Percentiles rank a stretch among this genome's conserved stretches.
These are phyloP conservation scores for Adrianichthys oophorus DNA, from an alignment of 2,797 vertebrate genomes.

Conservation along the genomic window DNA sequence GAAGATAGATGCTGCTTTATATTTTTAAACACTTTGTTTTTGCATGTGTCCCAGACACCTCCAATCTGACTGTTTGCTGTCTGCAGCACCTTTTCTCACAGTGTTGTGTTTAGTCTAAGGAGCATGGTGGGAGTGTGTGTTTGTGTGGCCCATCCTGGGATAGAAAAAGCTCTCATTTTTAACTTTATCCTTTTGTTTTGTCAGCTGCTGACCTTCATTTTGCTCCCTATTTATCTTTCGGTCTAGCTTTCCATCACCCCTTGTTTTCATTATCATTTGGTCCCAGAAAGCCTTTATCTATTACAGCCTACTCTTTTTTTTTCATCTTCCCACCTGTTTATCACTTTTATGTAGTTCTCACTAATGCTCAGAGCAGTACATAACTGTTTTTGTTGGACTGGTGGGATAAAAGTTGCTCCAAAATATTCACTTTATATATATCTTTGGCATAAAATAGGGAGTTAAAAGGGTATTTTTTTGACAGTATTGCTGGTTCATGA, in stretches of 20 bases:
- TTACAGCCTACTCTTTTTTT: constrained; percentile 15
- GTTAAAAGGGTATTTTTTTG: background rate
- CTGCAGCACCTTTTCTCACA: constrained; percentile 46
- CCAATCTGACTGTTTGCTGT: constrained; percentile 42
- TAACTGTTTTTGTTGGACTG: constrained; percentile 19
- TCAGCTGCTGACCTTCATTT: constrained; percentile 65
- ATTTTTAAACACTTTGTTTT: constrained; percentile 63
- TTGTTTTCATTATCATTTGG: constrained; percentile 41
- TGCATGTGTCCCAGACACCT: constrained; percentile 47
- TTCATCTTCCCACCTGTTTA: constrained; percentile 3
- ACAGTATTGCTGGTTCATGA: background rate
- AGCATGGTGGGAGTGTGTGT: constrained; percentile 29
- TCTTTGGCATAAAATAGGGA: no score
- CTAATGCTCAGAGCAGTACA: constrained; percentile 2
- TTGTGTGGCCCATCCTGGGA: constrained; percentile 63
- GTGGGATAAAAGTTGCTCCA: background rate
- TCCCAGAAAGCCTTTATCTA: constrained; percentile 29
- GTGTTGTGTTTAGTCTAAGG: constrained; percentile 54
- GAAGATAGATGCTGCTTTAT: constrained; percentile 57
- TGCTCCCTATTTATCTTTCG: constrained; percentile 17
- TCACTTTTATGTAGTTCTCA: constrained; percentile 9
- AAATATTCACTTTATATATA: no score
- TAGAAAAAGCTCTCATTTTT: constrained; percentile 60
- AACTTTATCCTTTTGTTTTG: constrained; percentile 71
- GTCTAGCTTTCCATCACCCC: constrained; percentile 14